Conservation (phyloP, 2,113 vertebrate species). For the human region GRCh38 chr16:86684501-86685000, state of each 20-base stretch:
- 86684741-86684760: too few species aligned
- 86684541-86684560: not conserved
- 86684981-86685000: not conserved
- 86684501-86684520: not conserved
- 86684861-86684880: not conserved
- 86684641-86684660: not conserved
- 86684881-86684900: rapidly evolving
- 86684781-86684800: rapidly evolving
- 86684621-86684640: not conserved
- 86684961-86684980: rapidly evolving
- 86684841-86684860: not conserved
- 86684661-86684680: not conserved
- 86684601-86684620: rapidly evolving
- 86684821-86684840: rapidly evolving
- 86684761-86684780: too few species aligned
- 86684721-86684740: not conserved
- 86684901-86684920: rapidly evolving
- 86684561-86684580: rapidly evolving
- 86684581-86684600: not conserved
- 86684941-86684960: not conserved
- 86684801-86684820: not conserved
- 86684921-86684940: not conserved
- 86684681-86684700: not conserved
- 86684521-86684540: not conserved
- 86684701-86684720: too few species aligned